These are phyloP conservation scores for Cheiracanthium punctorium DNA, from an alignment of 2,888 invertebrate species.

Conservation along the genomic window DNA sequence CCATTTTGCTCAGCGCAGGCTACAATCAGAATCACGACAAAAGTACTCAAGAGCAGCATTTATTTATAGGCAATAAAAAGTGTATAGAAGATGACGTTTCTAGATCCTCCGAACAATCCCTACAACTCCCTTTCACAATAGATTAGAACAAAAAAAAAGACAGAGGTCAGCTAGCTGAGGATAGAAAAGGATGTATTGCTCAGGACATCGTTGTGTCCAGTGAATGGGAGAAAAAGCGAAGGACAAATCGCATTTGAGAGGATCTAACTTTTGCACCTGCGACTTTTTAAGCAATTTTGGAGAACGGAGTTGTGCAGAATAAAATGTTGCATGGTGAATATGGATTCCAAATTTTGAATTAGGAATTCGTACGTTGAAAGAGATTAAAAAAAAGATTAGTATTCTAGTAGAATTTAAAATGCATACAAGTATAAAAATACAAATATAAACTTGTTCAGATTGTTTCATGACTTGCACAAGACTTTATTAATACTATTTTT, in stretches of 20 bases:
- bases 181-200: not conserved
- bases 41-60: not conserved
- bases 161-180: not conserved
- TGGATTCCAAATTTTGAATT: too few relatives aligned
- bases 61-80: not conserved
- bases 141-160: not conserved
- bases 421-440: too few relatives aligned
- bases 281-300: too few relatives aligned
- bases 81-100: not conserved
- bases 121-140: not conserved
- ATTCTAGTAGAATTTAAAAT: too few relatives aligned
- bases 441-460: too few relatives aligned
- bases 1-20: too few relatives aligned
- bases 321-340: too few relatives aligned
- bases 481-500: too few relatives aligned
- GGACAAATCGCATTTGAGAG: constrained; percentile 36
- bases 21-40: not conserved
- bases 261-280: constrained; percentile 47
- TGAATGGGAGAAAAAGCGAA: constrained; percentile 18
- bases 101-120: not conserved
- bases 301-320: too few relatives aligned
- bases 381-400: too few relatives aligned
- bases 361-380: too few relatives aligned
- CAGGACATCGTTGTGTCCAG: not conserved
- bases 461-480: too few relatives aligned